phyloP scores from a whole-genome alignment of 2,797 vertebrate genomes.

The Arremon brunneinucha region DNA sequence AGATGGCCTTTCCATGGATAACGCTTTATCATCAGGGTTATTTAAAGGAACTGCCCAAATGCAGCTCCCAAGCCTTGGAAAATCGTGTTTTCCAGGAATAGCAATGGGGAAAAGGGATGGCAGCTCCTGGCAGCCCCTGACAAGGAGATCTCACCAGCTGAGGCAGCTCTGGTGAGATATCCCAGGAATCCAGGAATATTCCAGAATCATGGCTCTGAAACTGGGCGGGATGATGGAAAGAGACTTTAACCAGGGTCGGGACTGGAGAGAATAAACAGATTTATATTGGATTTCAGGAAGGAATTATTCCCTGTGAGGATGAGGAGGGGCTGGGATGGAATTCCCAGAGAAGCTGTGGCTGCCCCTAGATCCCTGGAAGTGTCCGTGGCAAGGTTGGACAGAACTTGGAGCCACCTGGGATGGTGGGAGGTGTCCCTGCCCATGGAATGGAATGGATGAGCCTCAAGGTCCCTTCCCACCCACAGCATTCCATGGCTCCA shows the following conservation, averaged over 20 bases:
- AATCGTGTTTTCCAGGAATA: not conserved
- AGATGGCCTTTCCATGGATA: slow-evolving; percentile 12
- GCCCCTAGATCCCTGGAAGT: not conserved
- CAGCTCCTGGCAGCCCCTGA: not conserved
- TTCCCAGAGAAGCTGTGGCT: not conserved
- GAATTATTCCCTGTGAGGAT: not conserved
- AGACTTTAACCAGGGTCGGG: not conserved
- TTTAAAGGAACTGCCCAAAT: slow-evolving; percentile 33
- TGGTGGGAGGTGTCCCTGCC: rapidly evolving
- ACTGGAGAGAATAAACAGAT: not conserved
- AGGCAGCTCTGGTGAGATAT: not conserved
- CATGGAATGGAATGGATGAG: not conserved
- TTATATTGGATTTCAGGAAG: not conserved
- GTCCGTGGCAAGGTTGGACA: rapidly evolving
- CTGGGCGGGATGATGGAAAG: not conserved
- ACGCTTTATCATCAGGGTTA: not conserved
- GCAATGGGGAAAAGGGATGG: not conserved
- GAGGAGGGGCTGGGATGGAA: not conserved
- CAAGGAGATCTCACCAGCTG: not conserved
- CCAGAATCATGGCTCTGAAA: not conserved
- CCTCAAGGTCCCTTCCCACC: not conserved
- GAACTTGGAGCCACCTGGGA: not conserved
- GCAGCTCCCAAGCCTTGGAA: not conserved
- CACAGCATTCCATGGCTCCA: not conserved
- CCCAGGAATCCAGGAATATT: not conserved